Evolutionary conservation across 2,113 vertebrate species (phyloP).

Genomic region (Pseudorhombus dupliciocellatus): DNA sequence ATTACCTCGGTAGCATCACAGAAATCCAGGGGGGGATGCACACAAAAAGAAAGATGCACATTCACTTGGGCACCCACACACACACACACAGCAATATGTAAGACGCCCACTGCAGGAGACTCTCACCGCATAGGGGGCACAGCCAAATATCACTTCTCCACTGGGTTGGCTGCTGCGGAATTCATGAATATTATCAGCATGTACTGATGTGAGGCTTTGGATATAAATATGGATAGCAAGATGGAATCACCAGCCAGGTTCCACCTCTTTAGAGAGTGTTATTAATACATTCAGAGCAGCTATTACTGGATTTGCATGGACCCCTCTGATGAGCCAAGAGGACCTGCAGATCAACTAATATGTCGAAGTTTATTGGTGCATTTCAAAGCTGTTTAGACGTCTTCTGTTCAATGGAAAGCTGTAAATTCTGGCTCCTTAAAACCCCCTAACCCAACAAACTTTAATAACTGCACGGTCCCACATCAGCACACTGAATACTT

Average conservation of each 20-base stretch:
- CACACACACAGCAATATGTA: constrained; percentile 36
- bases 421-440: constrained; percentile 37
- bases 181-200: constrained; percentile 74
- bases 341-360: constrained; percentile 38
- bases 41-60: constrained; percentile 42
- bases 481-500: constrained; percentile 33
- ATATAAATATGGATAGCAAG: constrained; percentile 73
- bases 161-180: constrained; percentile 51
- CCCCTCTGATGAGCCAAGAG: constrained; percentile 49
- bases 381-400: constrained; percentile 62
- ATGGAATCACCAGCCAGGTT: constrained; percentile 59
- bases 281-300: constrained; percentile 61
- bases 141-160: constrained; percentile 51
- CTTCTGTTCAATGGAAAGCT: constrained; percentile 29
- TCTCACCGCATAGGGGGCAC: constrained; percentile 32
- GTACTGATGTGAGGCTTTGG: constrained; percentile 60
- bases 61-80: constrained; percentile 1
- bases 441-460: constrained; percentile 43
- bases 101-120: constrained; percentile 57
- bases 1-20: constrained; percentile 79
- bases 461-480: constrained; percentile 42
- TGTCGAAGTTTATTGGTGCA: constrained; percentile 44
- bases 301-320: constrained; percentile 57
- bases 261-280: constrained; percentile 59
- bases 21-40: constrained; percentile 55